A percentile compares a stretch with the other conserved stretches of the same genome.
phyloP scores from a whole-genome alignment of 2,888 invertebrate species.

The Drosophila paranaensis region DNA sequence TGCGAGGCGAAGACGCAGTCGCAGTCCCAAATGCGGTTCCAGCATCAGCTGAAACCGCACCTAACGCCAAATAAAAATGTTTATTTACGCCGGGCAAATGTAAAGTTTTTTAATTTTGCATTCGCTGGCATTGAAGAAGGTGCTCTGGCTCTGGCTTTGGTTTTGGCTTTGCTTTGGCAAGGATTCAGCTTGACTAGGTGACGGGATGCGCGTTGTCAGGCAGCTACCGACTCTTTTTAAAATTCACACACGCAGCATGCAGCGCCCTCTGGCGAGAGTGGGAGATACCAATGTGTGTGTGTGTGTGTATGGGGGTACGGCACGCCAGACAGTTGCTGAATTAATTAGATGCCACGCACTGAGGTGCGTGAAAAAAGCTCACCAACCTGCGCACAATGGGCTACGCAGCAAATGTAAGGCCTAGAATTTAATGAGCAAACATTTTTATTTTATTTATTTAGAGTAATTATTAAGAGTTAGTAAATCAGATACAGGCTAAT shows the following conservation, averaged over 20 bases:
- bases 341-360: conserved; percentile 82
- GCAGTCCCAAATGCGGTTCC: conserved; percentile 23
- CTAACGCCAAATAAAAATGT: conserved; percentile 76
- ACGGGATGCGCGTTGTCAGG: conserved; percentile 36
- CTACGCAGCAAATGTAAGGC: neutral
- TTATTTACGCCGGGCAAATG: conserved; percentile 60
- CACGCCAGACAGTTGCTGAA: conserved; percentile 66
- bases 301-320: conserved; percentile 13
- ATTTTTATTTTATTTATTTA: neutral
- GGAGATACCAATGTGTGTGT: conserved; percentile 7
- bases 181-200: conserved; percentile 27
- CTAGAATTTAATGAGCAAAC: neutral
- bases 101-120: conserved; percentile 77
- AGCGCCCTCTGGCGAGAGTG: conserved; percentile 18
- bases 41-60: conserved; percentile 37
- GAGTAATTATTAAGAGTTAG: no score
- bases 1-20: conserved; percentile 34
- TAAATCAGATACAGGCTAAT: neutral
- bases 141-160: neutral
- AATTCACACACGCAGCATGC: conserved; percentile 78
- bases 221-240: conserved; percentile 70
- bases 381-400: conserved; percentile 36
- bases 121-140: conserved; percentile 23
- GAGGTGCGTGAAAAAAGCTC: conserved; percentile 50
- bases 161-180: conserved; percentile 1